Evolutionary conservation across 1,140 invertebrate species (phyloP), one percentile per base, ranked within the genome.

Genomic region (Eupeodes corollae): DNA sequence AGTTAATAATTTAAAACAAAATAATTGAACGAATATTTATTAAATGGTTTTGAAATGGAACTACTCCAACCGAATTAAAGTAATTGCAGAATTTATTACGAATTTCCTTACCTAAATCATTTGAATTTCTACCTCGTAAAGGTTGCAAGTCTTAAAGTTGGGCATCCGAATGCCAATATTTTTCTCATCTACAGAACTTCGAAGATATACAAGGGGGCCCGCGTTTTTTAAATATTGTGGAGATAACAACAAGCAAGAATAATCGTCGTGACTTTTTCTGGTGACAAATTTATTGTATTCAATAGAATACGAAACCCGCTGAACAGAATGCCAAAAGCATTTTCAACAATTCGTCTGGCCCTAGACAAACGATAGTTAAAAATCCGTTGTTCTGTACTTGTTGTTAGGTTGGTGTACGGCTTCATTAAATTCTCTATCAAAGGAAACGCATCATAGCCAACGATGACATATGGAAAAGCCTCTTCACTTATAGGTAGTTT

Each of bases 251-350:
- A 47, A n/a, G 35, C 19, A 12, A 47, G 21, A 31, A 31, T 13
- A 39, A 47, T 39, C 26, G 16, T 30, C n/a, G 26, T 31, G 3
- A 15, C 37, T 30, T 47, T 49, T 38, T 38, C 32, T 38, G 42
- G 32, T 2, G 26, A 16, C 16, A 50, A 33, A 45, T 33, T 45
- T 40, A 72, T 63, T 44, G 58, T 51, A 47, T 45, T 63, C 49
- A 58, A 49, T 35, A 74, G 65, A 31, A 72, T 56, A 50, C 68
- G 47, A 52, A 63, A 73, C 46, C 60, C 54, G 11, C 58, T 52
- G 12, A 65, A 56, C n/a, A 77, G 50, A 44, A 76, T 73, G 10
- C 71, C 74, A n/a, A n/a, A n/a, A n/a, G n/a, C n/a, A n/a, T n/a
- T n/a, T n/a, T n/a, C n/a, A n/a, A n/a, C n/a, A n/a, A n/a, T n/a